Evolutionary conservation across 2,888 invertebrate species (phyloP), one percentile per base, ranked within the genome.

Genomic region (Podotricha telesiphe): DNA sequence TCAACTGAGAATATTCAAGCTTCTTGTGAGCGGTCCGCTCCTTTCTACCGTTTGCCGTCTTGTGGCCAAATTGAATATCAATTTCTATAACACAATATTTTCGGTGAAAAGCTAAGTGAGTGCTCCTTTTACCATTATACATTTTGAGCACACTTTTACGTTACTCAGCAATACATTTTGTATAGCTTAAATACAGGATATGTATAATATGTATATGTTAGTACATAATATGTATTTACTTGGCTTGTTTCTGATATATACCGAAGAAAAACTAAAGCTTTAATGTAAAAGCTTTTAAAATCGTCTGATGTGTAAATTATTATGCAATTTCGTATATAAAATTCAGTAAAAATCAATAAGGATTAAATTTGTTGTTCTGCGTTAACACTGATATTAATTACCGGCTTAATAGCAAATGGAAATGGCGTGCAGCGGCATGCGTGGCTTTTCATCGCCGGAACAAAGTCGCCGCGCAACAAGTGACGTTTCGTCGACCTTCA

Each of bases 401-500:
- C 81, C 80, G 80, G 80, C 82, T 82, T 82, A 84, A 86, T 82
- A 86, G 85, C 82, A 83, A 76, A 75, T 78, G 73, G 69, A 70
- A 74, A 75, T 86, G 81, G 86, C 89, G 86, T 88, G 90, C 85
- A 81, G 79, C 82, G 77, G 83, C 87, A 86, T 90, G 90, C 89
- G 90, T 89, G 89, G 86, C 88, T 88, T 91, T 86, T 89, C 82
- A 80, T 79, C 82, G 87, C 86, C 81, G 85, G 84, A 84, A 84
- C 83, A 83, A 86, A 91, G 88, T 86, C 88, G 87, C 86, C 81
- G 86, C 81, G 91, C 91, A 92, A 92, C 92, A 92, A 92, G 92
- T 92, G 87, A 89, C 82, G 86, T 84, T 82, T 78, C 80, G 78
- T 75, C 82, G 73, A 74, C 72, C 75, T 74, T 74, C 70, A 77